Evolutionary conservation across 1,140 invertebrate species (phyloP), one percentile per base, ranked within the genome.

Genomic region (Sinella curviseta): DNA sequence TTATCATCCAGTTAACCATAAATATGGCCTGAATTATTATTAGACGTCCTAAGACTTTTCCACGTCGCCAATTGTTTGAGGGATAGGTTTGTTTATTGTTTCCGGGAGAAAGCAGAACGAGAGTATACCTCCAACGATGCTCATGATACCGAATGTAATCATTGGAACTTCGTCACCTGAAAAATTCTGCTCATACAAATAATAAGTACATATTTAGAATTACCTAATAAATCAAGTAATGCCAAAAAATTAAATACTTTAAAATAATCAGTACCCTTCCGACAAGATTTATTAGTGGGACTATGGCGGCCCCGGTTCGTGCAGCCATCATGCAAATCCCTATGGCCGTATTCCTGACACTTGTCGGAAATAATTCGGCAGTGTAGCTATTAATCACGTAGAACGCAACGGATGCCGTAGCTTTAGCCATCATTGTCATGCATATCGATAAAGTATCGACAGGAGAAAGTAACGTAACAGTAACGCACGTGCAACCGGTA

Each of bases 321-420:
- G 88, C 88, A 36, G 88, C 85, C 85, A 89, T 88, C 3, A 88
- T 88, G 80, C 89, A 89, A 26, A 86, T 81, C 17, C 87, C 88
- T 76, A 90, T 86, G 0, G 87, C 88, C 60, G 87, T 86, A 81
- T 89, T 89, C 30, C 88, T 76, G 28, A 89, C 81, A 24, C 85
- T 84, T 0, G 88, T 89, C 3, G 89, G 89, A 77, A 87, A 88
- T 17, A 89, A 82, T 83, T 89, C 89, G 0, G 85, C 83, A 17
- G 88, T 85, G 77, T 86, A 89, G 3, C 88, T 84, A 79, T 88
- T 89, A 31, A 89, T 85, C 2, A 87, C 84, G 20, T 85, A 80
- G 70, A 84, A 85, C 2, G 28, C 12, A 33, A 70, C 31, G 12
- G 65, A 31, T 8, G 65, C 65, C 12, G 65, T 31, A 1, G 73